Evolutionary conservation across 1,140 invertebrate species (phyloP), one percentile per base, ranked within the genome.

Genomic region (Drosophila mojavensis): DNA sequence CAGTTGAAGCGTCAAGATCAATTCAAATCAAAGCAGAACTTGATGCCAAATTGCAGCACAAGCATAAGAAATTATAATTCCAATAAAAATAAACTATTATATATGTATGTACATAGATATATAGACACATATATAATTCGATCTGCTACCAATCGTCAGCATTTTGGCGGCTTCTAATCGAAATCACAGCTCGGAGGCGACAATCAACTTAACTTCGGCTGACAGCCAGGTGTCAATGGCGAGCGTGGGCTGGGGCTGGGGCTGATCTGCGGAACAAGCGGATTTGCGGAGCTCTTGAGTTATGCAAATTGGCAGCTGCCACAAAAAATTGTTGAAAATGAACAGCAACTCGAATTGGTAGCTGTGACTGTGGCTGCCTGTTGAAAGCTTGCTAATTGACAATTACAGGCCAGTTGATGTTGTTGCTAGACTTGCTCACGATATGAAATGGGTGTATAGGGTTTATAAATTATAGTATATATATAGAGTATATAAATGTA

Each of bases 331-430:
- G 60, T 66, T 51, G 51, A 51, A 73, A 67, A 76, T 75, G 11
- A 55, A 17, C 30, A n/a, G 30, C 56, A 72, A 47, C 67, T 47
- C 43, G 69, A 64, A 60, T 13, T 84, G 81, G 81, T 78, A 85
- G 81, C 81, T 85, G 74, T 80, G 70, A 61, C 65, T 33, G 59
- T 28, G 56, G 66, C 67, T 70, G 36, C 68, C 62, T 59, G 82
- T 74, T 86, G 82, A 86, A 86, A 86, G 82, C 78, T 75, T 71
- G 82, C 82, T 86, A 86, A 86, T 86, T 86, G 82, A 74, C 82
- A 82, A 81, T 86, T 86, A 77, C 43, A 64, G 67, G 30, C 65
- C 66, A 68, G 73, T 80, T 53, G 45, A 20, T 51, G 45, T 39
- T 47, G n/a, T 7, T 45, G 43, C 5, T 47, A 36, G 6, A 36